A percentile compares a stretch with the other conserved stretches of the same genome.
These are phyloP conservation scores for Eucidaris tribuloides DNA, from an alignment of 35 echinoderm and acorn worm genomes.

Conservation along the genomic window DNA sequence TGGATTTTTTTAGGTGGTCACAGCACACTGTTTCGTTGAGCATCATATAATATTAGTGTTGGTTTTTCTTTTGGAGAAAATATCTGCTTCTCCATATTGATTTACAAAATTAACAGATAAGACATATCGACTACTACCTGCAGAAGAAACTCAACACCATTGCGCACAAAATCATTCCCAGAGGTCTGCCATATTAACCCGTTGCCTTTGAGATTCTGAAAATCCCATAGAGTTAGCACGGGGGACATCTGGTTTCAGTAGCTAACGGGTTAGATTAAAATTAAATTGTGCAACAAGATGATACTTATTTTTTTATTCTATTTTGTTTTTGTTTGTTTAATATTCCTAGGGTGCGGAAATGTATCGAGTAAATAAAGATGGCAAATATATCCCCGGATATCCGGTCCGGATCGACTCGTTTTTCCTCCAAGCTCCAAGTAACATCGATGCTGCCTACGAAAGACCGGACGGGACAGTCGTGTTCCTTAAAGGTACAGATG, in stretches of 20 bases:
- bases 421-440: constrained; percentile 24
- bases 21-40: no score
- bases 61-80: no score
- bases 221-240: no score
- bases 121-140: neutral
- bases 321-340: neutral
- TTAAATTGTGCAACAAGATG: neutral
- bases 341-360: constrained; percentile 37
- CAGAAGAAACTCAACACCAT: neutral
- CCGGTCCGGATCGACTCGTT: constrained; percentile 41
- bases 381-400: constrained; percentile 32
- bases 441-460: constrained; percentile 60
- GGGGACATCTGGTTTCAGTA: no score
- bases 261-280: no score
- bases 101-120: no score
- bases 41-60: no score
- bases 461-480: constrained; percentile 59
- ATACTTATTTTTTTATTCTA: neutral
- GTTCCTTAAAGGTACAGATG: constrained; percentile 64
- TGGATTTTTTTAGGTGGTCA: no score
- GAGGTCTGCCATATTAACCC: no score
- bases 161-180: no score
- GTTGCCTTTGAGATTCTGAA: no score
- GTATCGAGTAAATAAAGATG: constrained; percentile 36
- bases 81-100: no score